Base-by-base conservation (phyloP, 2,797 vertebrate genomes). In the Fistularia tabacaria region DNA sequence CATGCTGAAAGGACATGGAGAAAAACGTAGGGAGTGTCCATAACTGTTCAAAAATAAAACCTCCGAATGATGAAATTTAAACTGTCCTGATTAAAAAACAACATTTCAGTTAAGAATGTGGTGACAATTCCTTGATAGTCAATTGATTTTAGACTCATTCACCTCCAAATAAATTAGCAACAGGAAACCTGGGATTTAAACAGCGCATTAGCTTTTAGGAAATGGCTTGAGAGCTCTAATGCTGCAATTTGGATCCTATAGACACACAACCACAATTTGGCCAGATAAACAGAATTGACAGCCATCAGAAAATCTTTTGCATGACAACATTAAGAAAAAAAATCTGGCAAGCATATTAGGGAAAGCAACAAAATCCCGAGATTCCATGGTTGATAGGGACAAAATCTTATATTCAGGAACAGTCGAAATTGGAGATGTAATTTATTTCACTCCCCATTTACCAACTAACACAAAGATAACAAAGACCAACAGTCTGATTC, bases 141-240 rank as follows among this genome's bases (percentile, higher is more conserved):
- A 58, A 67, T 74, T 83, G 82, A 55, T 87, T 85, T 84, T 84
- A 66, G 81, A 77, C 69, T 71, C 64, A 64, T 74, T 50, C 68
- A 69, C 55, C 64, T 82, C 56, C 62, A 83, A 84, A 88, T 88
- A 87, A 89, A 89, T 88, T 73, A 80, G 81, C 79, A 83, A 79
- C 74, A 71, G 7, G 9, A 58, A 70, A 77, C 69, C 81, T 80
- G 64, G 71, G 64, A 60, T 81, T 87, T 79, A 79, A 67, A 79
- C 69, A 84, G 86, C 82, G 85, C 83, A 85, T 80, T 88, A 84
- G 82, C 85, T 89, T 90, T 91, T 87, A 88, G 83, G 81, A 81
- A 86, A 83, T 82, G 85, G 85, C 80, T 84, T 84, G 80, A 79
- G 77, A 82, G 75, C 61, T 80, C 71, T 77, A 80, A 80, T 77